A percentile compares a stretch with the other conserved stretches of the same genome.
These are phyloP conservation scores for Mormyrus iriodes DNA, from an alignment of 2,113 vertebrate genomes.

Conservation along the genomic window DNA sequence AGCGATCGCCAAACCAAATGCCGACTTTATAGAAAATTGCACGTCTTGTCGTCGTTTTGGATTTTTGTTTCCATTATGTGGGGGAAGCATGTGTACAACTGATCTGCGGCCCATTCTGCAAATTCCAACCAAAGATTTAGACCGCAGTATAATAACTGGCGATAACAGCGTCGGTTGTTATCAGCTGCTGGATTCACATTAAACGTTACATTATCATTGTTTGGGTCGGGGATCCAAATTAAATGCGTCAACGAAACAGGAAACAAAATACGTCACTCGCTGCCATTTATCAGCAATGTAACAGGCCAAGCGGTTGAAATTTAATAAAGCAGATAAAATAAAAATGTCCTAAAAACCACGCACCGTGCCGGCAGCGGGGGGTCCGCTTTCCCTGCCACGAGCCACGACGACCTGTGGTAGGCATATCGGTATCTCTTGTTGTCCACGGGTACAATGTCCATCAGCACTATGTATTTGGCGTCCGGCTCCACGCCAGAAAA, in stretches of 20 bases:
- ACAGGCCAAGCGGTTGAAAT: background rate
- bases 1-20: background rate
- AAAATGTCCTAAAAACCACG: constrained; percentile 30
- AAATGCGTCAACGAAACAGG: background rate
- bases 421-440: constrained; percentile 97
- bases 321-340: background rate
- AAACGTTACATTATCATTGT: background rate
- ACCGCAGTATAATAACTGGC: background rate
- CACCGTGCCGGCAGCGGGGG: constrained; percentile 93
- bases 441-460: constrained; percentile 98
- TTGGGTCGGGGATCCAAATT: background rate
- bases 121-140: background rate
- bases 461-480: constrained; percentile 93
- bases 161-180: background rate
- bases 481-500: constrained; percentile 95
- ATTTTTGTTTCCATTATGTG: background rate
- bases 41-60: background rate
- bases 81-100: background rate
- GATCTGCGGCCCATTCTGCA: background rate
- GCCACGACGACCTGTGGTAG: constrained; percentile 96
- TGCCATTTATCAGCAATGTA: background rate
- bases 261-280: background rate
- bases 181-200: background rate
- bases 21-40: background rate
- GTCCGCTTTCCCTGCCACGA: constrained; percentile 95